These are phyloP conservation scores for Sinocyclocheilus anshuiensis DNA, from an alignment of 2,113 vertebrate species.

Conservation along the genomic window DNA sequence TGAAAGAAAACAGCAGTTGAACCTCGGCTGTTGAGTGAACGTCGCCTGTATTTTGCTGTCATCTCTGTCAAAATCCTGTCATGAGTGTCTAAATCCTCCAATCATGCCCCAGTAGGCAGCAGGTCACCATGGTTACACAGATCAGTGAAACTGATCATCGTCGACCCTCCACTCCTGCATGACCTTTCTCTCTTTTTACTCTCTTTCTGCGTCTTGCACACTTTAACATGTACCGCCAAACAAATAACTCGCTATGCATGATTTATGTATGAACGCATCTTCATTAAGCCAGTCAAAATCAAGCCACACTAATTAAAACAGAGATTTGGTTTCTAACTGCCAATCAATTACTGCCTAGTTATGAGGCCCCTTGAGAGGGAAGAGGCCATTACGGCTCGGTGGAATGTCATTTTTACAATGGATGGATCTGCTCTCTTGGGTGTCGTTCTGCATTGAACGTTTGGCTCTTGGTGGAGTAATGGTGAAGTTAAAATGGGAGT, in stretches of 20 bases:
- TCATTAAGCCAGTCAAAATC: slow-evolving; percentile 58
- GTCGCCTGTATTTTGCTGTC: slow-evolving; percentile 45
- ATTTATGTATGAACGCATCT: slow-evolving; percentile 54
- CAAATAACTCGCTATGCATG: slow-evolving; percentile 49
- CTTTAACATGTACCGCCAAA: slow-evolving; percentile 44
- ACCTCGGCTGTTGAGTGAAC: slow-evolving; percentile 39
- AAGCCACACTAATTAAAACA: slow-evolving; percentile 59
- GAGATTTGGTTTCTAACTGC: slow-evolving; percentile 60
- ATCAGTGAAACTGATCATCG: slow-evolving; percentile 49
- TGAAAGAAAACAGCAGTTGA: slow-evolving; percentile 34
- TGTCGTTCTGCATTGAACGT: slow-evolving; percentile 25
- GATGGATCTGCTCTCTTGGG: slow-evolving; percentile 10
- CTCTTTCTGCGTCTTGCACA: neutral
- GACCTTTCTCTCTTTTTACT: slow-evolving; percentile 17
- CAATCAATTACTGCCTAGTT: slow-evolving; percentile 60
- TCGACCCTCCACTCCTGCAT: slow-evolving; percentile 16
- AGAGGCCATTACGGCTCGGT: slow-evolving; percentile 55
- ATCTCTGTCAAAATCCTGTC: too few relatives aligned
- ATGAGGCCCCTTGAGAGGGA: slow-evolving; percentile 46
- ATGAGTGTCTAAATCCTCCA: slow-evolving; percentile 52
- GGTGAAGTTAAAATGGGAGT: neutral
- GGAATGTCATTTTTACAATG: slow-evolving; percentile 46
- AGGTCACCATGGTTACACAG: slow-evolving; percentile 65
- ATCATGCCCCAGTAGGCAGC: slow-evolving; percentile 56
- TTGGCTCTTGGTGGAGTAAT: slow-evolving; percentile 36